Evolutionary conservation across 2,113 vertebrate genomes (phyloP), one percentile per base, ranked within the genome.

Genomic region (Anolis sagrei): DNA sequence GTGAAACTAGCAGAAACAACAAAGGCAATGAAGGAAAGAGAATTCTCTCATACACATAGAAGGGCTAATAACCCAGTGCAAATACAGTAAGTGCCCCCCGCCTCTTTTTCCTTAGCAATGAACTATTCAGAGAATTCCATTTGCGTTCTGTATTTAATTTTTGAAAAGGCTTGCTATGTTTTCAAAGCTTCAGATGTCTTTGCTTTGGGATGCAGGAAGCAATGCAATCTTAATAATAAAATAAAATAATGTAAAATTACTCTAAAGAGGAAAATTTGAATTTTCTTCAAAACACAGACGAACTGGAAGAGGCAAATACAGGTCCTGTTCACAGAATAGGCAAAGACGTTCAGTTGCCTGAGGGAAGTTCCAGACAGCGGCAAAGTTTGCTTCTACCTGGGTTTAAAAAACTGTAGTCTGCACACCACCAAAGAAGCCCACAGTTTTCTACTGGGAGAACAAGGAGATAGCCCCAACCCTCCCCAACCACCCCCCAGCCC

Each of bases 1-100:
- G 7, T 84, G 25, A 80, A 34, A 27, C 69, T 80, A 80, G 83
- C 66, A 75, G 34, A 27, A 75, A 62, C 58, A 76, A 76, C 58
- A 86, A 64, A 80, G 36, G 23, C 19, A 25, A 54, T 34, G 48
- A 25, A 32, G 62, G 44, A 36, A 68, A 69, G 6, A n/a, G 4
- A 49, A 21, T 3, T 29, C 36, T 19, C 14, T 5, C 82, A 76
- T 2, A 32, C 23, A 62, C 54, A n/a, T 7, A 44, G 27, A 32
- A 51, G 73, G 25, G 18, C 73, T 84, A 69, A 69, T 84, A 18
- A 39, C 69, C n/a, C 48, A 32, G 32, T 36, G 7, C 48, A 39
- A 69, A 84, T 84, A 66, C 8, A 36, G 44, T 36, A 49, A 77
- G 11, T 5, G 4, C 2, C 29, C 19, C 4, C 9, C 48, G 25